Evolutionary conservation across 2,113 vertebrate species (phyloP).

Genomic region (Mugil cephalus): DNA sequence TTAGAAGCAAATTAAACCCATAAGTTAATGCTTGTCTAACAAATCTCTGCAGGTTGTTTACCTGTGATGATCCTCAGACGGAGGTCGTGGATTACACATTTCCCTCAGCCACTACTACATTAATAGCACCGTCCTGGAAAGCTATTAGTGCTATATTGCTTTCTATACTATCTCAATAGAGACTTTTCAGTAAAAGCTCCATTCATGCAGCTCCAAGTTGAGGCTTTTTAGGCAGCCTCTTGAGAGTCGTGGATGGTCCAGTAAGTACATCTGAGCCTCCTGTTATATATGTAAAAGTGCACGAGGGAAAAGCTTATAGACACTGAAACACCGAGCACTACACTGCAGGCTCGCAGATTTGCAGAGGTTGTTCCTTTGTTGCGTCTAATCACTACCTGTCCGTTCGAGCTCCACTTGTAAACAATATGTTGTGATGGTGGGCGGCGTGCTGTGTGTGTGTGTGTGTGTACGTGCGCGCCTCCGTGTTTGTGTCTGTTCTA

Average conservation of each 20-base stretch:
- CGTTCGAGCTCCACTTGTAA: constrained; percentile 55
- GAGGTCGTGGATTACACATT: constrained; percentile 23
- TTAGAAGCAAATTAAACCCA: constrained; percentile 8
- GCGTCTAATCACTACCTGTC: constrained; percentile 75
- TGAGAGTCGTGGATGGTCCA: constrained; percentile 53
- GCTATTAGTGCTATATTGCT: constrained; percentile 39
- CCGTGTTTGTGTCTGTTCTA: constrained; percentile 54
- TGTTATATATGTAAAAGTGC: constrained; percentile 25
- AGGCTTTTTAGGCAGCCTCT: constrained; percentile 58
- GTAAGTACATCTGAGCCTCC: constrained; percentile 49
- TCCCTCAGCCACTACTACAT: constrained; percentile 10
- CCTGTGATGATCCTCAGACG: constrained; percentile 1
- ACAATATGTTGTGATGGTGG: constrained; percentile 57
- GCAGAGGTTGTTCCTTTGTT: constrained; percentile 71
- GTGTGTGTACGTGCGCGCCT: neutral
- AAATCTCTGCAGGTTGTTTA: constrained; percentile 7
- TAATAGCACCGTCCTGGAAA: constrained; percentile 18
- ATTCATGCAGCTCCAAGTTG: constrained; percentile 43
- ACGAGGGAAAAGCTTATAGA: constrained; percentile 6
- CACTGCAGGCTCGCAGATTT: constrained; percentile 41
- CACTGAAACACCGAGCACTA: constrained; percentile 18
- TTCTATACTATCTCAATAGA: constrained; percentile 31
- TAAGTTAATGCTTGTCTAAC: neutral
- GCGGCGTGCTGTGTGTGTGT: neutral
- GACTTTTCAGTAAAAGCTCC: constrained; percentile 31